phyloP scores from a whole-genome alignment of 2,797 vertebrate species.

The Echiichthys vipera region DNA sequence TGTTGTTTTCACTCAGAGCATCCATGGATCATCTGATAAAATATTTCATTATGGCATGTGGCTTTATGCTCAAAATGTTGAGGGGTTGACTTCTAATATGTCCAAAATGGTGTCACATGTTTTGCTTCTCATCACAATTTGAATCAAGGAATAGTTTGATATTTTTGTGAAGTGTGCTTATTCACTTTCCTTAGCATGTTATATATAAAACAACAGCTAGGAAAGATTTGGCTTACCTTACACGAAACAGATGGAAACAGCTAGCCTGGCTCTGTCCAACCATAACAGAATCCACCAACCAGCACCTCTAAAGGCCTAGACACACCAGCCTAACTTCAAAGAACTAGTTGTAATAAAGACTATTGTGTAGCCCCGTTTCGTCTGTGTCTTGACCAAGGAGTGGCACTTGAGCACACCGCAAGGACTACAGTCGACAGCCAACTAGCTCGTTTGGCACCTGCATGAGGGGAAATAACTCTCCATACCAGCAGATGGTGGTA shows the following conservation, averaged over 20 bases:
- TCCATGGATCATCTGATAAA: conserved; percentile 72
- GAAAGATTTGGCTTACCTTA: neutral
- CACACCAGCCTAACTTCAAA: too few relatives aligned
- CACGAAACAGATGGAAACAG: neutral
- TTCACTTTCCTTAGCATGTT: neutral
- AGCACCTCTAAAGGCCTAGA: neutral
- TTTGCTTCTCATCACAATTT: conserved; percentile 25
- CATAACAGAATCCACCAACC: neutral
- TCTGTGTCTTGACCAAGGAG: too few relatives aligned
- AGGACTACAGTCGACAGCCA: too few relatives aligned
- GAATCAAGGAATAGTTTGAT: conserved; percentile 36
- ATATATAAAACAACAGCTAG: neutral
- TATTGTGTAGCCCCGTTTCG: too few relatives aligned
- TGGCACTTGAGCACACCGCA: too few relatives aligned
- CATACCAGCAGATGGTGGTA: too few relatives aligned
- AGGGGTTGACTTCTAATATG: conserved; percentile 5
- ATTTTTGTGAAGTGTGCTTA: conserved; percentile 5
- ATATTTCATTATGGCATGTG: conserved; percentile 38
- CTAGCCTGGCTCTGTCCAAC: neutral
- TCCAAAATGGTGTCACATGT: conserved; percentile 23
- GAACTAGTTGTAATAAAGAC: too few relatives aligned
- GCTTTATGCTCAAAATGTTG: conserved; percentile 42
- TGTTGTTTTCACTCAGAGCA: conserved; percentile 37
- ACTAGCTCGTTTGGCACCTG: too few relatives aligned
- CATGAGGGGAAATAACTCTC: too few relatives aligned